Percentiles rank a stretch among this genome's conserved stretches.
Conservation (phyloP, 2,113 vertebrate species). For the Lasiurus cinereus region DNA sequence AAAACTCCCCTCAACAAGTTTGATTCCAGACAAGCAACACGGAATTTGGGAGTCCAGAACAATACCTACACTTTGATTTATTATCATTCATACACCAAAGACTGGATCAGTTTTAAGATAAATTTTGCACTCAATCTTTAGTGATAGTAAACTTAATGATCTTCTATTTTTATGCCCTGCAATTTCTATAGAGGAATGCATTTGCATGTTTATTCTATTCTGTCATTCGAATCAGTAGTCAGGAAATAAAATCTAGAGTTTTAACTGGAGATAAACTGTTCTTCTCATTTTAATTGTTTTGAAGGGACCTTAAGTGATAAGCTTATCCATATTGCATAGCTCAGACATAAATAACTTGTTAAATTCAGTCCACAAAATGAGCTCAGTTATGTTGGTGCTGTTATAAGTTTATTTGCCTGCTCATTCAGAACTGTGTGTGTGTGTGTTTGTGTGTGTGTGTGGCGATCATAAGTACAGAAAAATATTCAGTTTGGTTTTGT, state of each 20-base stretch:
- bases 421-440: background rate
- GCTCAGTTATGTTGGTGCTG: slow-evolving; percentile 63
- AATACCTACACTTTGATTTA: background rate
- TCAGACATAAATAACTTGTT: slow-evolving; percentile 69
- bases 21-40: background rate
- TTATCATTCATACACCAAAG: background rate
- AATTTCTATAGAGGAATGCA: background rate
- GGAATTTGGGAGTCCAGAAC: background rate
- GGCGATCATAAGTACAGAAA: background rate
- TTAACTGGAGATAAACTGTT: slow-evolving; percentile 40
- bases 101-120: background rate
- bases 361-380: slow-evolving; percentile 68
- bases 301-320: slow-evolving; percentile 39
- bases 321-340: slow-evolving; percentile 18
- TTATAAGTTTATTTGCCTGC: slow-evolving; percentile 42
- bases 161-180: slow-evolving; percentile 31
- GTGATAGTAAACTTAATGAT: slow-evolving; percentile 31
- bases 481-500: background rate
- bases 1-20: background rate
- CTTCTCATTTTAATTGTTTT: slow-evolving; percentile 64
- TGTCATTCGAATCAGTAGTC: slow-evolving; percentile 41
- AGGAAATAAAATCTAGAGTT: slow-evolving; percentile 61
- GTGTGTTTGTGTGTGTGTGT: background rate
- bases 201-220: slow-evolving; percentile 66
- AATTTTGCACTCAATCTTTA: slow-evolving; percentile 39